Percentiles rank a stretch among this genome's conserved stretches.
phyloP scores from a whole-genome alignment of 2,797 vertebrate genomes.

The Cyprinodon diabolis region DNA sequence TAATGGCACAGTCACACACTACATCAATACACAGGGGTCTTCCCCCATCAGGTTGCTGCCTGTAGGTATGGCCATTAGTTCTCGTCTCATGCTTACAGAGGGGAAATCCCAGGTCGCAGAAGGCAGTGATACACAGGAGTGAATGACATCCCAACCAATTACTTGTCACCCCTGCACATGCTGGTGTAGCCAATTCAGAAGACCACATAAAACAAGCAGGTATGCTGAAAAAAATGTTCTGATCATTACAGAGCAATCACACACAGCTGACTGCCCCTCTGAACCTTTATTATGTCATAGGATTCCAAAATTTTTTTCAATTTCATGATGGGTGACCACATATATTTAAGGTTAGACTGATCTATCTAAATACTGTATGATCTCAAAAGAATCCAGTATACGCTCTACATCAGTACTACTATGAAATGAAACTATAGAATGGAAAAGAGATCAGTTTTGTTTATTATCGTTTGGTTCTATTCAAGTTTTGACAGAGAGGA shows the following conservation, averaged over 20 bases:
- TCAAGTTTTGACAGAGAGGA: constrained; percentile 14
- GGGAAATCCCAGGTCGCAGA: constrained; percentile 63
- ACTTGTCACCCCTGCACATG: constrained; percentile 67
- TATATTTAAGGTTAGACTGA: constrained; percentile 41
- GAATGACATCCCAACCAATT: constrained; percentile 79
- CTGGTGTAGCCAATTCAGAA: constrained; percentile 61
- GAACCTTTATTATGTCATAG: constrained; percentile 35
- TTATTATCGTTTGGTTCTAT: not conserved
- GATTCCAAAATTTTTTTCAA: constrained; percentile 30
- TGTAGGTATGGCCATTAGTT: constrained; percentile 70
- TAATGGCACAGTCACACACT: constrained; percentile 35
- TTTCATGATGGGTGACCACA: constrained; percentile 6
- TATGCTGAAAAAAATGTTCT: constrained; percentile 66
- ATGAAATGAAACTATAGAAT: constrained; percentile 20
- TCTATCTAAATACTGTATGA: constrained; percentile 36
- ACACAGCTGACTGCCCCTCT: constrained; percentile 20
- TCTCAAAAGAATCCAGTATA: constrained; percentile 45
- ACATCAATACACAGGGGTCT: constrained; percentile 65
- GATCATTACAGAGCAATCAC: constrained; percentile 54
- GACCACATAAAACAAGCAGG: constrained; percentile 73
- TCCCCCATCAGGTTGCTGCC: constrained; percentile 56
- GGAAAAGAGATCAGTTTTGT: constrained; percentile 30
- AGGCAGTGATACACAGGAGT: constrained; percentile 63
- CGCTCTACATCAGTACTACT: constrained; percentile 19
- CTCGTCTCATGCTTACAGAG: constrained; percentile 54